These are phyloP conservation scores for Plagodis pulveraria DNA, from an alignment of 2,888 invertebrate genomes.

Conservation along the genomic window DNA sequence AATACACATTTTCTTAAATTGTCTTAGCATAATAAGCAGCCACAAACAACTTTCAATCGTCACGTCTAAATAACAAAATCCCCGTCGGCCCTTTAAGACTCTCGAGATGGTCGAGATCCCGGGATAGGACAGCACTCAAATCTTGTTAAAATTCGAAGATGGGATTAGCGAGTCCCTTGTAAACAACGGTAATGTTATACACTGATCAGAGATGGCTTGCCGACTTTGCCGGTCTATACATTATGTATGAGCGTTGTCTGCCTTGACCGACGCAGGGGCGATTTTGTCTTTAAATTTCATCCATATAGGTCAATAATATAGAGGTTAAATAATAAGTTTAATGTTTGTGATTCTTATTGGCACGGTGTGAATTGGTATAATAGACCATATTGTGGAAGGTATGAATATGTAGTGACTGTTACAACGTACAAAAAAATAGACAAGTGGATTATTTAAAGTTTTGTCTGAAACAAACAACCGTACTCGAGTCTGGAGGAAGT, in stretches of 20 bases:
- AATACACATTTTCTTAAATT: slow-evolving; percentile 1
- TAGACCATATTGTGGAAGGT: too few relatives aligned
- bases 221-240: slow-evolving; percentile 58
- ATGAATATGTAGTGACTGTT: too few relatives aligned
- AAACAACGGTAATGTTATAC: slow-evolving; percentile 74
- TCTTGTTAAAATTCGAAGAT: slow-evolving; percentile 74
- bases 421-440: too few relatives aligned
- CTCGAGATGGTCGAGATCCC: slow-evolving; percentile 51
- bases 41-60: slow-evolving; percentile 20
- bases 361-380: too few relatives aligned
- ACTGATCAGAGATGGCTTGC: slow-evolving; percentile 70
- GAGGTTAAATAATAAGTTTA: too few relatives aligned
- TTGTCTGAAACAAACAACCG: too few relatives aligned
- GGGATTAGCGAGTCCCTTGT: slow-evolving; percentile 70
- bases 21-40: slow-evolving; percentile 1
- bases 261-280: slow-evolving; percentile 55
- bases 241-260: slow-evolving; percentile 72
- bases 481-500: too few relatives aligned
- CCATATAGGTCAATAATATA: too few relatives aligned
- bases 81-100: slow-evolving; percentile 41
- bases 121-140: slow-evolving; percentile 63
- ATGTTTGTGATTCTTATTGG: too few relatives aligned
- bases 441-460: too few relatives aligned
- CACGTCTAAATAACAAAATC: slow-evolving; percentile 51
- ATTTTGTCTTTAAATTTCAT: slow-evolving; percentile 14